Evolutionary conservation across 30 jellyfish, hydroid and myxozoan genomes (phyloP), one percentile per base, ranked within the genome.

Genomic region (Nemopilema nomurai): DNA sequence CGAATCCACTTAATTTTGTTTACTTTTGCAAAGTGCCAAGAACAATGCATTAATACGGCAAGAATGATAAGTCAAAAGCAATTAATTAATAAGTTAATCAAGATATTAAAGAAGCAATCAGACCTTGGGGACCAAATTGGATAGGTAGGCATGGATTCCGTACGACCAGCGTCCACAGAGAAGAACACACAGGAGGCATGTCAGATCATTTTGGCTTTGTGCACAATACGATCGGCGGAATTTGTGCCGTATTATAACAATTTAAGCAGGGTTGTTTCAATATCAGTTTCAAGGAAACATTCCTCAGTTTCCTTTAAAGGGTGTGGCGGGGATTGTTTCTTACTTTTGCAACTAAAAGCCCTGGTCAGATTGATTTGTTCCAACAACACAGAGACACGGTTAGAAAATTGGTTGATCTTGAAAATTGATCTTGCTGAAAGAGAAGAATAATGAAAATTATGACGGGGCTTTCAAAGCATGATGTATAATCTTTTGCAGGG

Each of bases 51-150:
- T 78, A 78, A 78, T 57, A 78, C 66, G 62, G 62, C 88, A 78
- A 78, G 88, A 78, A 78, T 78, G 88, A 62, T 78, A 78, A 78
- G 88, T 78, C 88, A 78, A 78, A 78, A 78, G 71, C 88, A 78
- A 78, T 78, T 78, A 78, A 78, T 78, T 66, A 64, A 67, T 62
- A 78, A 78, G 88, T 78, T 77, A 78, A 78, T 78, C 88, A 78
- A 78, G 88, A 78, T 78, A 62, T 78, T 78, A 78, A 78, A 66
- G 67, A 64, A 18, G 77, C 72, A 78, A 78, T 78, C 88, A 57
- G 23, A 77, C 80, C 66, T 29, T 66, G 62, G 66, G 66, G 88
- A 49, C 88, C 72, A 49, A 78, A 78, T 78, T 78, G 88, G 88
- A 78, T 78, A 64, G 71, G 51, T 3, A 28, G 28, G 31, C 69